Conservation (phyloP, 2,797 vertebrate genomes). For the Knipowitschia caucasica region DNA sequence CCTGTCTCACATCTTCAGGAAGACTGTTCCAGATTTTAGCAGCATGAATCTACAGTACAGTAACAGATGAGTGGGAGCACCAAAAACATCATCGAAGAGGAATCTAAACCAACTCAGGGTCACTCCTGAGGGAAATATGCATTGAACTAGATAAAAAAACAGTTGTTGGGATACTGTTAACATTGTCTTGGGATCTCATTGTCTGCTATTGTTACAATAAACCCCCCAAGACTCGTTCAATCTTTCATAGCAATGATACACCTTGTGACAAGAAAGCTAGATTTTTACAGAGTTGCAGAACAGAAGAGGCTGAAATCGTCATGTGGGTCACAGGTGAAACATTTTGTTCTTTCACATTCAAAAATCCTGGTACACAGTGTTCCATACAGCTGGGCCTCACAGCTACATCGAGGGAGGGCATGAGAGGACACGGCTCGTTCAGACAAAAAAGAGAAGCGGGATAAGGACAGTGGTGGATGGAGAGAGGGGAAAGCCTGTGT, state of each 20-base stretch:
- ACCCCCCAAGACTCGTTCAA: background rate
- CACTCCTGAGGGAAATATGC: too few species aligned
- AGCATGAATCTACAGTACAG: too few species aligned
- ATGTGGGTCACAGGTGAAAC: constrained; percentile 32
- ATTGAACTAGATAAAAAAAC: too few species aligned
- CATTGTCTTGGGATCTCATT: background rate
- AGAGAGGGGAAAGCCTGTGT: constrained; percentile 29
- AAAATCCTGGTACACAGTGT: constrained; percentile 30
- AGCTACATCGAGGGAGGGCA: constrained; percentile 11
- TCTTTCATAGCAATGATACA: background rate
- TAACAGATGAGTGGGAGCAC: too few species aligned
- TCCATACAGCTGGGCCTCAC: constrained; percentile 15
- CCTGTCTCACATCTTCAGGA: too few species aligned
- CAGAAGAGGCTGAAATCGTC: background rate
- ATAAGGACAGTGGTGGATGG: constrained; percentile 32
- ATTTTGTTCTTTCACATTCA: constrained; percentile 26
- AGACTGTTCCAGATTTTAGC: too few species aligned
- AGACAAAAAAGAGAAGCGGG: constrained; percentile 27
- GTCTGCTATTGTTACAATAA: background rate
- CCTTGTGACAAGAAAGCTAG: background rate
- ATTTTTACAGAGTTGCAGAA: background rate
- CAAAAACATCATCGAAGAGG: too few species aligned
- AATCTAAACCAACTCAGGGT: too few species aligned
- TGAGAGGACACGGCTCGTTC: constrained; percentile 12
- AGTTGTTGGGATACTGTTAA: background rate